Base-by-base conservation (phyloP, 2,113 vertebrate genomes). In the Saccopteryx leptura region DNA sequence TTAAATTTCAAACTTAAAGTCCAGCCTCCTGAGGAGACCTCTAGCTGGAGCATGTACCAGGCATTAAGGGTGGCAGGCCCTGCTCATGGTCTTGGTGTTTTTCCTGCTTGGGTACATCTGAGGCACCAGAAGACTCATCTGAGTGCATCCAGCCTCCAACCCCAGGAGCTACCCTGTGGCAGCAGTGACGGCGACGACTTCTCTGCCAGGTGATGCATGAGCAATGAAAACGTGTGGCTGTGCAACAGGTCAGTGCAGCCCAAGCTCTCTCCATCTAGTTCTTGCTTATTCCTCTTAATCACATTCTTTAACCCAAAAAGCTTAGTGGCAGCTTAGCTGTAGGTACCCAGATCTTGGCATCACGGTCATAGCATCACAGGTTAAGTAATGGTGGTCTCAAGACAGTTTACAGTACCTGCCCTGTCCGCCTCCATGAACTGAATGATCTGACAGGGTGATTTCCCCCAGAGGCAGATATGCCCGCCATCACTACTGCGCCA, bases 391-490 rank as follows among this genome's bases (percentile, higher is more conserved):
- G 58, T 99, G 1, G 99, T 99, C 96, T 99, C 99, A 96, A 99
- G 76, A 95, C 99, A 99, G 97, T 99, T 99, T 72, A 99, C 99
- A 98, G 99, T 99, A 54, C 99, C 99, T 15, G 98, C 99, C 84
- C 97, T 98, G 98, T 99, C 99, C 0, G 99, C 99, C 14, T 99
- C 98, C 99, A 99, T 98, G 91, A 99, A 99, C 98, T 99, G 99
- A 87, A 99, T 98, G 13, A 99, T 98, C 82, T 99, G 99, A 95
- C 99, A 99, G 7, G 99, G 99, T 23, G 99, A 97, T 24, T 99
- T 99, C 84, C 99, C 99, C 99, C 99, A 99, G 86, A 99, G 97
- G 98, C 99, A 99, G 96, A 99, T 99, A 98, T 99, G 99, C 33
- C 99, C 99, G 0, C 99, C 99, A 97, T 99, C 99, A 23, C 99